phyloP scores from a whole-genome alignment of 2,888 invertebrate species.

The Litoditis marina region DNA sequence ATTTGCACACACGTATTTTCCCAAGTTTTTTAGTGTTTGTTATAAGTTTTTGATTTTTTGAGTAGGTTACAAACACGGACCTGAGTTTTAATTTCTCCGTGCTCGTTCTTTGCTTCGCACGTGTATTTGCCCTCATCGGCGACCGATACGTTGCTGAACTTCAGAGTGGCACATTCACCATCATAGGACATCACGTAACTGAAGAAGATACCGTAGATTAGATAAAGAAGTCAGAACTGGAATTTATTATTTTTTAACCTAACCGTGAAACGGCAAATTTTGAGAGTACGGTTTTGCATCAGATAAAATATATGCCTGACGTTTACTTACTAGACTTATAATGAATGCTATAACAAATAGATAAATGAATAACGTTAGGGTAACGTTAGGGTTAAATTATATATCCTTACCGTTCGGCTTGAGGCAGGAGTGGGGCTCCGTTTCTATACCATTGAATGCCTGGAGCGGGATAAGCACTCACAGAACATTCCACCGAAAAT shows the following conservation, averaged over 20 bases:
- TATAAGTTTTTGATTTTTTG: not conserved
- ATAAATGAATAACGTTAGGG: no score
- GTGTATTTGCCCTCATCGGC: slow-evolving; percentile 70
- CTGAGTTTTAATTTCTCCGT: slow-evolving; percentile 74
- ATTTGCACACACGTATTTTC: no score
- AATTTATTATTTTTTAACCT: no score
- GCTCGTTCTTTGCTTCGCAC: slow-evolving; percentile 74
- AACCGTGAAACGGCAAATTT: no score
- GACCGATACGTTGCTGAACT: slow-evolving; percentile 35
- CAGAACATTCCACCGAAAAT: slow-evolving; percentile 57
- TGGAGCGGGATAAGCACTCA: slow-evolving; percentile 56
- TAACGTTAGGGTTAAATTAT: no score
- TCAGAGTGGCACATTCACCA: slow-evolving; percentile 59
- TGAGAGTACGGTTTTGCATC: no score
- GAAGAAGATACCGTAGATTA: no score
- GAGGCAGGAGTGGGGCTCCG: slow-evolving; percentile 47
- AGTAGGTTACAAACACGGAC: slow-evolving; percentile 10
- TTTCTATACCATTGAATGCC: slow-evolving; percentile 56
- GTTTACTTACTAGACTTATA: no score
- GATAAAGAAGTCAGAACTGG: no score
- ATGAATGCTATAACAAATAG: no score
- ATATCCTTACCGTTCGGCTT: slow-evolving; percentile 38
- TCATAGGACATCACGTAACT: slow-evolving; percentile 56
- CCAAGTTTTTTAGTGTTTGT: no score
- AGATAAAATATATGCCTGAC: no score